These are phyloP conservation scores for Zaprionus vittiger DNA, from an alignment of 1,140 invertebrate species.

Conservation along the genomic window DNA sequence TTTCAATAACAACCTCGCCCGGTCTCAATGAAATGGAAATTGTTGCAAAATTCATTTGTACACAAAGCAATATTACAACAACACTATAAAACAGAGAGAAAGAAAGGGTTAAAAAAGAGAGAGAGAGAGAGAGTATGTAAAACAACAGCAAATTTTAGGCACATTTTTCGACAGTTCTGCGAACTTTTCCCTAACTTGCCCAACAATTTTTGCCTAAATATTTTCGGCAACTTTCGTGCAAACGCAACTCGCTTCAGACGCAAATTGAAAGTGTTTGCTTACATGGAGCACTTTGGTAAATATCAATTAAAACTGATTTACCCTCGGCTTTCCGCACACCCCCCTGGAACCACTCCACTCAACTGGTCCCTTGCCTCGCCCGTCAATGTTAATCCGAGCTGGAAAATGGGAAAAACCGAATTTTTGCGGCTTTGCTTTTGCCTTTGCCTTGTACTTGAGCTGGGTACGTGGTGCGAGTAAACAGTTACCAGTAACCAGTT, in stretches of 20 bases:
- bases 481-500: constrained; percentile 10
- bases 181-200: background rate
- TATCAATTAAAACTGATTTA: constrained; percentile 83
- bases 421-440: constrained; percentile 58
- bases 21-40: constrained; percentile 44
- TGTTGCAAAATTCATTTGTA: constrained; percentile 41
- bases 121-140: background rate
- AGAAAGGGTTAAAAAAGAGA: background rate
- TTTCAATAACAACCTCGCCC: constrained; percentile 47
- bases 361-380: background rate
- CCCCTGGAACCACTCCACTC: background rate
- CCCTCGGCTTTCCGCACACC: constrained; percentile 23
- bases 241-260: constrained; percentile 62
- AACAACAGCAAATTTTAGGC: background rate
- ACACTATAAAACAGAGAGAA: constrained; percentile 5
- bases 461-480: constrained; percentile 3
- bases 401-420: constrained; percentile 53
- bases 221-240: constrained; percentile 12
- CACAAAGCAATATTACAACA: constrained; percentile 18
- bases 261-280: constrained; percentile 76
- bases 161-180: background rate
- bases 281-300: constrained; percentile 80
- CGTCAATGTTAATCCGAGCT: constrained; percentile 62
- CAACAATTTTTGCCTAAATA: constrained; percentile 8
- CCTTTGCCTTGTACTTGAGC: constrained; percentile 53